A percentile compares a stretch with the other conserved stretches of the same genome.
Conservation (phyloP, 2,113 vertebrate genomes). For the Tretioscincus oriximinensis region DNA sequence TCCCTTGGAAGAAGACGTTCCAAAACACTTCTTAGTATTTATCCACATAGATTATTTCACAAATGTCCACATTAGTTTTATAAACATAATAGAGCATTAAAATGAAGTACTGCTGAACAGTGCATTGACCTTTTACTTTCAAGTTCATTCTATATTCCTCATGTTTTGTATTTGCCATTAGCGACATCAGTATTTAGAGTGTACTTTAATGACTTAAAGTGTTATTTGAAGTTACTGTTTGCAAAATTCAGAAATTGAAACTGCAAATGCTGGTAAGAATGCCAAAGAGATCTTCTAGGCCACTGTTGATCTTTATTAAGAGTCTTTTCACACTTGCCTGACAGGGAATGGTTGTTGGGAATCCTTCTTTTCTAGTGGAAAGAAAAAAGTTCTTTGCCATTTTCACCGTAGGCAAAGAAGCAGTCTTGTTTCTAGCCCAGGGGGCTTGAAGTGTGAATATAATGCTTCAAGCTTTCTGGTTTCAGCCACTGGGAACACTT, state of each 20-base stretch:
- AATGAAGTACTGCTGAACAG: constrained; percentile 42
- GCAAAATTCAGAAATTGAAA: constrained; percentile 23
- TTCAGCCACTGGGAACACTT: too few species aligned
- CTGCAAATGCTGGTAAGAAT: constrained; percentile 22
- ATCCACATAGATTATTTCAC: constrained; percentile 41
- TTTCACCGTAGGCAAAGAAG: too few species aligned
- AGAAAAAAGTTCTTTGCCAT: too few species aligned
- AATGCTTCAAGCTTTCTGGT: too few species aligned
- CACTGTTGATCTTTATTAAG: constrained; percentile 14
- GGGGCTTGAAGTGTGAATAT: too few species aligned
- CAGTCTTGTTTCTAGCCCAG: too few species aligned
- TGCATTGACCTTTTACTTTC: constrained; percentile 51
- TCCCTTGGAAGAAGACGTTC: constrained; percentile 35
- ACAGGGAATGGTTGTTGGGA: too few species aligned
- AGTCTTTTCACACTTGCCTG: too few species aligned
- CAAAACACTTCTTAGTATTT: constrained; percentile 25
- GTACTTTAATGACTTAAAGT: constrained; percentile 52
- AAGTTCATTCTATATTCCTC: constrained; percentile 55
- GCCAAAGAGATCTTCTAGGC: constrained; percentile 27
- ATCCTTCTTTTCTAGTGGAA: too few species aligned
- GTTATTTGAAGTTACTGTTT: constrained; percentile 57
- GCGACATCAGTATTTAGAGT: constrained; percentile 45
- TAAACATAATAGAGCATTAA: constrained; percentile 61
- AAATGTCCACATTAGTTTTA: constrained; percentile 53
- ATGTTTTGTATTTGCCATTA: constrained; percentile 58